Evolutionary conservation across 2,113 vertebrate genomes (phyloP), one percentile per base, ranked within the genome.

Genomic region (Callopanchax toddi): DNA sequence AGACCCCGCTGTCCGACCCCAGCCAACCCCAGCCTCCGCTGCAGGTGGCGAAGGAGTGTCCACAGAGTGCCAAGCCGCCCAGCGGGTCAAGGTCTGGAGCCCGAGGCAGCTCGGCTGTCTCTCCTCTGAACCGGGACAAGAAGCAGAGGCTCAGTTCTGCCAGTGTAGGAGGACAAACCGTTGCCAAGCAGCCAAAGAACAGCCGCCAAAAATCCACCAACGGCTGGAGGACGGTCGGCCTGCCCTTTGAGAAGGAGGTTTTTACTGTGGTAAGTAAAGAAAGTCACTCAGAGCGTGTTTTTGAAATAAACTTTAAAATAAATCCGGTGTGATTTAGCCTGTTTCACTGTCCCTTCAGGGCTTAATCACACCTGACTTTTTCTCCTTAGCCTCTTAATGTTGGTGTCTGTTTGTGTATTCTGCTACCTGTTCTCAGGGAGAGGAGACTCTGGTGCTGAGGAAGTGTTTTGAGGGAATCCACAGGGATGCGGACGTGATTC

Each of bases 391-490:
- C 55, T 34, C 42, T 73, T 58, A 18, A 34, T 63, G 29, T 32
- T 32, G 29, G 12, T 13, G n/a, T n/a, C n/a, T n/a, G n/a, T n/a
- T 39, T 15, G 37, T 15, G 12, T 16, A 57, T 79, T 40, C 64
- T 74, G 29, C 45, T 59, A 39, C 44, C 13, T 82, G 68, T 83
- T 70, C 61, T 9, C 86, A 99, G 97, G 96, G 94, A n/a, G 96
- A 98, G 69, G 96, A 96, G 0, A 88, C 94, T 52, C 92, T 89
- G 4, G 95, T 94, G 17, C 87, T 94, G 71, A 94, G 96, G 73
- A 95, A 93, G 88, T 98, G 97, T 87, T 99, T 95, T 63, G 94
- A 97, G 87, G 96, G 93, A 0, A 95, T 99, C 84, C 93, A 95
- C 86, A 92, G 97, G 66, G 95, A 95, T 0, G 93, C 94, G 45